Percentiles rank a stretch among this genome's conserved stretches.
Conservation (phyloP, 2,113 vertebrate genomes). For the Burhinus oedicnemus region DNA sequence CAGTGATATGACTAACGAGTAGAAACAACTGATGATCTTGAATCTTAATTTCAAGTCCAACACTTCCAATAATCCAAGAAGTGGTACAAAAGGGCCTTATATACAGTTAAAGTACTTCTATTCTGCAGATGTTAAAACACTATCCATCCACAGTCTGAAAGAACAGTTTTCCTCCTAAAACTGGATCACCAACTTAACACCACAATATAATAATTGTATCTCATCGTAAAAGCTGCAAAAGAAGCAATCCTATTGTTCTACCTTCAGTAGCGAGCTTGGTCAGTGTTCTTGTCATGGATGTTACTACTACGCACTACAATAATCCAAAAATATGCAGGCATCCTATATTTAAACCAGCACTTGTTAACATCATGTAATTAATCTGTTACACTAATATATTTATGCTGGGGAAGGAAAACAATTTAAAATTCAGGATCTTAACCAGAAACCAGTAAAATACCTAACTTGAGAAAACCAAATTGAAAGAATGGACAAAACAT, state of each 20-base stretch:
- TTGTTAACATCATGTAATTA: slow-evolving; percentile 12
- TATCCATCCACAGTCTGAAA: neutral
- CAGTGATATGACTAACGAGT: neutral
- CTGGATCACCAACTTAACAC: neutral
- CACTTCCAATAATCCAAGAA: neutral
- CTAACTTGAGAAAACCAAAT: neutral
- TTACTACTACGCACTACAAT: neutral
- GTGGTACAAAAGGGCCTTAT: neutral
- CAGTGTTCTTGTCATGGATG: neutral
- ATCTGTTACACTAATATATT: neutral
- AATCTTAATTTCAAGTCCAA: neutral
- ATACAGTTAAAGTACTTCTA: neutral
- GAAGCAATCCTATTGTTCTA: neutral
- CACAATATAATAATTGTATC: neutral
- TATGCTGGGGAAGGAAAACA: neutral
- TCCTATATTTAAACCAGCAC: neutral
- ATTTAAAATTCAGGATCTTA: neutral
- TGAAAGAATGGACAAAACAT: slow-evolving; percentile 37
- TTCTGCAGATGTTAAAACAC: neutral
- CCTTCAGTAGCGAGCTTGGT: neutral
- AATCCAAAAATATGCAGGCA: neutral
- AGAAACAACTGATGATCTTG: neutral
- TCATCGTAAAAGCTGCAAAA: slow-evolving; percentile 1
- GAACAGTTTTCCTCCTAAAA: neutral
- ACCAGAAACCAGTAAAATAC: neutral